Conservation (phyloP, 2,113 vertebrate species). For the Salvelinus fontinalis region DNA sequence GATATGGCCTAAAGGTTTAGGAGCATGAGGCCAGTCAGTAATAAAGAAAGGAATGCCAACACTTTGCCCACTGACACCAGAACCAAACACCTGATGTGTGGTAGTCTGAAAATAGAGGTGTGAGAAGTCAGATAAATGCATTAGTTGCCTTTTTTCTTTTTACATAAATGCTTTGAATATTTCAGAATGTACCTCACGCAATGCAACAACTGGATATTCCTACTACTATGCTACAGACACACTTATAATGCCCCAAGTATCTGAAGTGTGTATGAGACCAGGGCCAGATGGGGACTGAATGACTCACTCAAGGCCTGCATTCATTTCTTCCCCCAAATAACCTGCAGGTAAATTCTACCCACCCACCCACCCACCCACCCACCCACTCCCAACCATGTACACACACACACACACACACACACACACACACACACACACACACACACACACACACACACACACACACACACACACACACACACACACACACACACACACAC, state of each 20-base stretch:
- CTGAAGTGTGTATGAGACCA: not conserved
- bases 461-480: not conserved
- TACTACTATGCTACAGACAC: not conserved
- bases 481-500: not conserved
- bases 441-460: not conserved
- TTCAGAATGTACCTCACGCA: not conserved
- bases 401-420: conserved; percentile 9
- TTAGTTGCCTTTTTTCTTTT: not conserved
- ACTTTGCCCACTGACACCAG: not conserved
- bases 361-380: not conserved
- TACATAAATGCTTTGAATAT: not conserved
- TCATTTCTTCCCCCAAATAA: conserved; percentile 30
- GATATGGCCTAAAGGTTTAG: not conserved
- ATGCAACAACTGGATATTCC: not conserved
- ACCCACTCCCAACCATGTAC: conserved; percentile 2
- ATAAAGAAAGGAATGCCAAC: not conserved
- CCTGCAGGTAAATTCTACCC: not conserved
- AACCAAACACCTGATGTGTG: not conserved
- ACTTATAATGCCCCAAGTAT: not conserved
- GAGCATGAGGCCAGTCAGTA: not conserved
- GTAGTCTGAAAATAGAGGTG: not conserved
- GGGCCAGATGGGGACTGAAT: conserved; percentile 3
- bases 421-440: not conserved
- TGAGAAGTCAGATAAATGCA: not conserved
- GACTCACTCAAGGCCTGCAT: conserved; percentile 16